phyloP scores from a whole-genome alignment of 2,888 invertebrate species.

The Phyto melanocephala region DNA sequence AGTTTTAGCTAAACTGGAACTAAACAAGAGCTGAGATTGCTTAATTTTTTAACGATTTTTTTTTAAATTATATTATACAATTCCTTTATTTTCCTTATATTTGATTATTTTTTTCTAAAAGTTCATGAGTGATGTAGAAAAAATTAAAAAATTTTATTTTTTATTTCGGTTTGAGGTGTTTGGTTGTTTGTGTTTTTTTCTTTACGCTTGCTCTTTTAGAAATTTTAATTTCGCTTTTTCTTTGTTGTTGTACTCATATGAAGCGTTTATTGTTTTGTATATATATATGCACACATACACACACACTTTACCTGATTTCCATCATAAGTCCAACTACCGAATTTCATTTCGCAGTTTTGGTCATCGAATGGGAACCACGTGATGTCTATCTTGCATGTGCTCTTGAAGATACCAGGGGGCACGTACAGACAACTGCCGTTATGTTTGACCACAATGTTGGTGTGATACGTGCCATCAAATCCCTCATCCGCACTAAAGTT shows the following conservation, averaged over 20 bases:
- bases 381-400: slow-evolving; percentile 99
- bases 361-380: slow-evolving; percentile 99
- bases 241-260: slow-evolving; percentile 2
- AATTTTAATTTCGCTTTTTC: background rate
- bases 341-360: slow-evolving; percentile 99
- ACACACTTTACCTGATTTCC: slow-evolving; percentile 90
- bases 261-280: slow-evolving; percentile 5
- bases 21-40: no score
- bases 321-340: slow-evolving; percentile 99
- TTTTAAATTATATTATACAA: background rate
- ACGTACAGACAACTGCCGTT: slow-evolving; percentile 99
- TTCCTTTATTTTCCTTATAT: no score
- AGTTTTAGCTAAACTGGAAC: background rate
- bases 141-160: background rate
- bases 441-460: slow-evolving; percentile 99
- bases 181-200: background rate
- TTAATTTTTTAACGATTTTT: no score
- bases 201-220: background rate
- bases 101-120: no score
- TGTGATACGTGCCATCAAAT: slow-evolving; percentile 99
- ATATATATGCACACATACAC: slow-evolving; percentile 24
- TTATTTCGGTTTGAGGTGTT: background rate
- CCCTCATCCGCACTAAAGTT: slow-evolving; percentile 97
- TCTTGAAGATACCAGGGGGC: slow-evolving; percentile 99
- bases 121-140: no score